Conservation (phyloP, 2,797 vertebrate species). For the Acropternis orthonyx region DNA sequence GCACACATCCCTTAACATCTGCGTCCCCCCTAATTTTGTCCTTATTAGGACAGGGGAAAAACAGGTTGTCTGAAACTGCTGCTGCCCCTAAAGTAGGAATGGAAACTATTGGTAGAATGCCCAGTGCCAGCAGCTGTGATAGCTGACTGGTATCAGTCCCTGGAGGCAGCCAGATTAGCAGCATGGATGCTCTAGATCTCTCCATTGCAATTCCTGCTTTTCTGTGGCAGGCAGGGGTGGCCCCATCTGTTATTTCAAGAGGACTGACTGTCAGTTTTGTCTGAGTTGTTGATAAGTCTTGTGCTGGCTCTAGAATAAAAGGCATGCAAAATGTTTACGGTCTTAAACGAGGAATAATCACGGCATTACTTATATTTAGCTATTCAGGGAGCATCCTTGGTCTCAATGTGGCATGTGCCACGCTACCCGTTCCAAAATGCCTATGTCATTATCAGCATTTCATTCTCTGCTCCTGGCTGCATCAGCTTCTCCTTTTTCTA, state of each 20-base stretch:
- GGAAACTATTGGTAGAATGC: constrained; percentile 61
- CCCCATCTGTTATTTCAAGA: constrained; percentile 42
- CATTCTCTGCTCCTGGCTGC: background rate
- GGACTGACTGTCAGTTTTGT: background rate
- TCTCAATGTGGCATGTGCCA: background rate
- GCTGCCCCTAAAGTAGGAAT: constrained; percentile 33
- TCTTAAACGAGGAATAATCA: background rate
- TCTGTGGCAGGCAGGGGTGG: background rate
- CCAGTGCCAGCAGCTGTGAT: constrained; percentile 51
- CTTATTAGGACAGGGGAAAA: constrained; percentile 34
- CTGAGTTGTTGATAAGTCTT: background rate
- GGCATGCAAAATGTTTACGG: background rate
- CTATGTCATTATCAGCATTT: background rate
- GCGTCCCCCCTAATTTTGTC: background rate
- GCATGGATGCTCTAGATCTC: background rate
- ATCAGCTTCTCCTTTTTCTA: background rate
- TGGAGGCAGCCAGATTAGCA: constrained; percentile 43
- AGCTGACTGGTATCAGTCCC: constrained; percentile 36
- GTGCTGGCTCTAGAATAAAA: constrained; percentile 6
- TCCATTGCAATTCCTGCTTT: background rate
- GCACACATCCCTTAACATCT: background rate
- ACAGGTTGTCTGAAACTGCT: constrained; percentile 32
- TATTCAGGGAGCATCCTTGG: background rate
- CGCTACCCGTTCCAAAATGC: background rate
- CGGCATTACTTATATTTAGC: background rate